These are phyloP conservation scores for Patiria pectinifera DNA, from an alignment of 53 echinoderm and acorn worm species.

Conservation along the genomic window DNA sequence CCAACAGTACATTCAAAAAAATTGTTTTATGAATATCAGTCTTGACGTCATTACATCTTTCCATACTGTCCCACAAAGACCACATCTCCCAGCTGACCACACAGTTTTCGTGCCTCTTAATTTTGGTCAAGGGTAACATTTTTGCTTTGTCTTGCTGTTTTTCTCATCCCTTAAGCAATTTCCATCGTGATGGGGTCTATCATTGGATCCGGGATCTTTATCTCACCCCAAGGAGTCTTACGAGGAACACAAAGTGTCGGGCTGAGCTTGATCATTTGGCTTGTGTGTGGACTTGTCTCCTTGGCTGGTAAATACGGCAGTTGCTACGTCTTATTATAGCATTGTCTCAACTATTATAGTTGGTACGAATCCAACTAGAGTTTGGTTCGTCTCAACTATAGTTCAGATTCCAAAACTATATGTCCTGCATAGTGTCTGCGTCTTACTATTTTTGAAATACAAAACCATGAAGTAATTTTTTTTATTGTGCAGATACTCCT, in stretches of 20 bases:
- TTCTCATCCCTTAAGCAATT: background rate
- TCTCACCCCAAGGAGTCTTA: constrained; percentile 91
- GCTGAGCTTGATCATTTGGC: constrained; percentile 90
- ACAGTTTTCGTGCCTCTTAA: background rate
- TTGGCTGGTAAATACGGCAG: constrained; percentile 71
- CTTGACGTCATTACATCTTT: too few species aligned
- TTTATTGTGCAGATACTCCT: too few species aligned
- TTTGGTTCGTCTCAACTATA: too few species aligned
- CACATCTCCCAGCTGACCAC: too few species aligned
- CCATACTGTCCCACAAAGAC: too few species aligned
- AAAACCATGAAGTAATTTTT: too few species aligned
- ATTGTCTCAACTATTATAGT: background rate
- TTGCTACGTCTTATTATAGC: background rate
- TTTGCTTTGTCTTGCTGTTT: background rate
- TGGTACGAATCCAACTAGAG: too few species aligned
- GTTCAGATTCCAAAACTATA: too few species aligned
- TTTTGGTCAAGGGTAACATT: background rate
- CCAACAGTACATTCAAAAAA: too few species aligned
- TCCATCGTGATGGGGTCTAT: constrained; percentile 84
- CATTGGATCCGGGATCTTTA: constrained; percentile 94
- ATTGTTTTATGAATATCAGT: too few species aligned
- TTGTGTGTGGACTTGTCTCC: constrained; percentile 82
- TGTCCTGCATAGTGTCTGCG: too few species aligned
- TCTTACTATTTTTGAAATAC: too few species aligned
- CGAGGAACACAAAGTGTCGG: constrained; percentile 88